Evolutionary conservation across 2,113 vertebrate genomes (phyloP).

Genomic region (Clarias batrachus): DNA sequence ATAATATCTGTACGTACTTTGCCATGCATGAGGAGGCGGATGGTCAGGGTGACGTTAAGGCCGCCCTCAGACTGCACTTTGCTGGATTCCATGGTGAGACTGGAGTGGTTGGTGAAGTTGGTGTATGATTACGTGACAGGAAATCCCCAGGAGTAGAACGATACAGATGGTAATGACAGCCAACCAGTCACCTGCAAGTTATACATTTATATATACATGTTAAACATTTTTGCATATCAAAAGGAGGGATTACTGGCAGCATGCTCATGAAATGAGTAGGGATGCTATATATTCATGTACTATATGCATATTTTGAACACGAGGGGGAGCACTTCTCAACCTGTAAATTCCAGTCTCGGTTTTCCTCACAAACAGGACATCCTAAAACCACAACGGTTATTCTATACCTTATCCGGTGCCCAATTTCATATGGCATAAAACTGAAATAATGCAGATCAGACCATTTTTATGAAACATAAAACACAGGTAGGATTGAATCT

Average conservation of each 20-base stretch:
- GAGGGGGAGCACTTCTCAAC: slow-evolving; percentile 57
- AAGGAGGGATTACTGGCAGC: not conserved
- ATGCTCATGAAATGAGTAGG: not conserved
- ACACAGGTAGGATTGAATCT: not conserved
- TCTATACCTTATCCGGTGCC: not conserved
- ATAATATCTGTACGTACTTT: slow-evolving; percentile 77
- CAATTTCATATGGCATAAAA: not conserved
- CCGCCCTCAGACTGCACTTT: slow-evolving; percentile 92
- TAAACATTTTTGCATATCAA: not conserved
- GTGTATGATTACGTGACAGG: slow-evolving; percentile 57
- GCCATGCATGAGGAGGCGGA: slow-evolving; percentile 97
- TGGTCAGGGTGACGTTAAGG: slow-evolving; percentile 96
- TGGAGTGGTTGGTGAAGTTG: slow-evolving; percentile 59
- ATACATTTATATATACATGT: not conserved
- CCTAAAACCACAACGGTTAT: not conserved
- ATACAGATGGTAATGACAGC: slow-evolving; percentile 73
- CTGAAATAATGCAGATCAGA: not conserved
- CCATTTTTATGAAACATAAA: not conserved
- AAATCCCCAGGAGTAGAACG: slow-evolving; percentile 63
- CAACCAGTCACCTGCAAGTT: slow-evolving; percentile 75
- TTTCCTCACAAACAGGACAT: not conserved
- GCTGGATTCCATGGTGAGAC: slow-evolving; percentile 87
- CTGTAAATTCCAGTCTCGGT: not conserved
- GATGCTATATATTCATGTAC: not conserved
- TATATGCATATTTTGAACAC: slow-evolving; percentile 45